Conservation (phyloP, 2,113 vertebrate species). For the Saccopteryx leptura region DNA sequence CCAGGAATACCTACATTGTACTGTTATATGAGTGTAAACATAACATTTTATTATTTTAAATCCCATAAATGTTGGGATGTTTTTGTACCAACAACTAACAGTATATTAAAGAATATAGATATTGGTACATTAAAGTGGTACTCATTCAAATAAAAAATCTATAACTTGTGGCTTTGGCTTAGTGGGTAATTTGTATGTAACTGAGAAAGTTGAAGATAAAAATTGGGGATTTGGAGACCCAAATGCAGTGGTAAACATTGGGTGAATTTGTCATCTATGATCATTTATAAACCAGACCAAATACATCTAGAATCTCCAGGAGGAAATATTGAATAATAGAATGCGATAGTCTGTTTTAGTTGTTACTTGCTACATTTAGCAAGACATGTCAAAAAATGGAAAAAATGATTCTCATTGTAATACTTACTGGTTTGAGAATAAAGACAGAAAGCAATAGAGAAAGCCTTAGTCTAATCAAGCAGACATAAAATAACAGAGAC, state of each 20-base stretch:
- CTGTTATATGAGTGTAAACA: neutral
- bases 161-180: neutral
- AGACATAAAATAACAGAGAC: neutral
- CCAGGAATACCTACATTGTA: neutral
- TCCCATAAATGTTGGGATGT: neutral
- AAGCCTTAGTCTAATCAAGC: neutral
- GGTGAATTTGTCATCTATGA: neutral
- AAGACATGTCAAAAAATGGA: neutral
- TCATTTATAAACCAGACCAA: neutral
- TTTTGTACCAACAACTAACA: neutral
- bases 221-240: neutral
- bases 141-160: neutral
- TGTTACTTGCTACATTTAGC: neutral
- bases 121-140: neutral
- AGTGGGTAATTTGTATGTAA: neutral
- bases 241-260: neutral
- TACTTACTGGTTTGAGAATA: neutral
- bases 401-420: neutral
- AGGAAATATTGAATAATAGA: neutral
- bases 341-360: neutral
- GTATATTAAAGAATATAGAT: neutral
- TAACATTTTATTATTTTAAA: neutral
- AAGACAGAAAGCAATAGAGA: neutral
- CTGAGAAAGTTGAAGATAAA: neutral
- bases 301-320: neutral